Percentiles rank a stretch among this genome's conserved stretches.
These are phyloP conservation scores for Augochlorella aurata DNA, from an alignment of 2,888 invertebrate genomes.

Conservation along the genomic window DNA sequence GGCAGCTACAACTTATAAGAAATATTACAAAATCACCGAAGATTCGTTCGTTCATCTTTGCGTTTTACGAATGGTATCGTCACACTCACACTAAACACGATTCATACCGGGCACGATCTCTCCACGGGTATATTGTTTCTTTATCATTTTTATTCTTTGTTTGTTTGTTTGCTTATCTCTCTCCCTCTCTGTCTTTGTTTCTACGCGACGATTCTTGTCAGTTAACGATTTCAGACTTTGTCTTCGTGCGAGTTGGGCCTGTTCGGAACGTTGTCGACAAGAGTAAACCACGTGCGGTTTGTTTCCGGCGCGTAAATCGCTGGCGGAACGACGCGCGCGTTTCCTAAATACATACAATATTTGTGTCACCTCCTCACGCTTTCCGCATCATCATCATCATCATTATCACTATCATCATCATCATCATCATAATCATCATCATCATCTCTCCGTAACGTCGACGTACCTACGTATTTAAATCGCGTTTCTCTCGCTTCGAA, in stretches of 20 bases:
- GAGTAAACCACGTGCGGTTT: constrained; percentile 3
- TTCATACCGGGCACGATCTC: constrained; percentile 69
- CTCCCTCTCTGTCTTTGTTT: neutral
- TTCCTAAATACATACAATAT: neutral
- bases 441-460: neutral
- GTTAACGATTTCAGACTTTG: constrained; percentile 50
- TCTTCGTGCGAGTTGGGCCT: constrained; percentile 46
- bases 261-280: constrained; percentile 42
- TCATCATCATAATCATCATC: too few species aligned
- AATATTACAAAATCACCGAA: constrained; percentile 81
- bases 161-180: neutral
- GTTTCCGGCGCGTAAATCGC: neutral
- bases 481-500: constrained; percentile 29
- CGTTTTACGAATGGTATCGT: constrained; percentile 55
- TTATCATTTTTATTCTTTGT: too few species aligned
- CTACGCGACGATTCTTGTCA: constrained; percentile 47
- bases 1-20: constrained; percentile 81
- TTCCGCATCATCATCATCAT: too few species aligned
- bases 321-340: neutral
- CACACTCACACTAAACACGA: constrained; percentile 59
- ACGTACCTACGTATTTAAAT: neutral
- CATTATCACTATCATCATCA: too few species aligned
- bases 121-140: constrained; percentile 11
- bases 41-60: constrained; percentile 66
- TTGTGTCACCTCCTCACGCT: neutral